Evolutionary conservation across 1,140 invertebrate species (phyloP).

Genomic region (Asbolus verrucosus): DNA sequence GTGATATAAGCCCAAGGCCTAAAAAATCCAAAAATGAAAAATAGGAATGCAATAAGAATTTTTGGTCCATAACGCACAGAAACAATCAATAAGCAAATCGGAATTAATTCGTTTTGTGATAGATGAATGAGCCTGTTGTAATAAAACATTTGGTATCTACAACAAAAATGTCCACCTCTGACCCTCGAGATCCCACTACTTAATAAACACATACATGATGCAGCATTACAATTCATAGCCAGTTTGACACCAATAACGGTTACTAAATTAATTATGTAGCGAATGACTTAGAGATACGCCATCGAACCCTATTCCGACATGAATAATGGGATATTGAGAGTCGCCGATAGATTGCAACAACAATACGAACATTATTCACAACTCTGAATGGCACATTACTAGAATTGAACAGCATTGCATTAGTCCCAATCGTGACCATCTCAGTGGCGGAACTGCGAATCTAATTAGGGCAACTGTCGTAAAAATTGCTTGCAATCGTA

Average conservation of each 20-base stretch:
- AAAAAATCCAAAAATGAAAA: too few relatives aligned
- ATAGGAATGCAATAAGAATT: too few relatives aligned
- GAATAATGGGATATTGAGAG: slow-evolving; percentile 1
- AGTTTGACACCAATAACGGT: slow-evolving; percentile 1
- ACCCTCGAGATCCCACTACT: neutral
- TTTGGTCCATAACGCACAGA: too few relatives aligned
- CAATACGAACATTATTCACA: slow-evolving; percentile 31
- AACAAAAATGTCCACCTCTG: slow-evolving; percentile 17
- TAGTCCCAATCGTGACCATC: neutral
- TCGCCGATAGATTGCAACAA: slow-evolving; percentile 16
- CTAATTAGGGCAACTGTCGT: slow-evolving; percentile 8
- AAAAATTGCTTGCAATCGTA: slow-evolving; percentile 1
- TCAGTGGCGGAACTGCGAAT: slow-evolving; percentile 13
- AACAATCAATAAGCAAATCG: too few relatives aligned
- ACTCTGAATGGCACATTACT: slow-evolving; percentile 10
- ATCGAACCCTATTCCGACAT: slow-evolving; percentile 6
- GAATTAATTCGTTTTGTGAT: too few relatives aligned
- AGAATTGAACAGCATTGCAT: slow-evolving; percentile 15
- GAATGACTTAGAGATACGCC: slow-evolving; percentile 2
- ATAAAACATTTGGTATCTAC: slow-evolving; percentile 1
- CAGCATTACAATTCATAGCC: slow-evolving; percentile 3
- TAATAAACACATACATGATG: slow-evolving; percentile 2
- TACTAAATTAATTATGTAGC: slow-evolving; percentile 27
- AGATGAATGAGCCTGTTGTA: slow-evolving; percentile 13
- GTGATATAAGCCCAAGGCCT: too few relatives aligned